These are phyloP conservation scores for Mystacides longicornis DNA, from an alignment of 2,888 invertebrate genomes.

Conservation along the genomic window DNA sequence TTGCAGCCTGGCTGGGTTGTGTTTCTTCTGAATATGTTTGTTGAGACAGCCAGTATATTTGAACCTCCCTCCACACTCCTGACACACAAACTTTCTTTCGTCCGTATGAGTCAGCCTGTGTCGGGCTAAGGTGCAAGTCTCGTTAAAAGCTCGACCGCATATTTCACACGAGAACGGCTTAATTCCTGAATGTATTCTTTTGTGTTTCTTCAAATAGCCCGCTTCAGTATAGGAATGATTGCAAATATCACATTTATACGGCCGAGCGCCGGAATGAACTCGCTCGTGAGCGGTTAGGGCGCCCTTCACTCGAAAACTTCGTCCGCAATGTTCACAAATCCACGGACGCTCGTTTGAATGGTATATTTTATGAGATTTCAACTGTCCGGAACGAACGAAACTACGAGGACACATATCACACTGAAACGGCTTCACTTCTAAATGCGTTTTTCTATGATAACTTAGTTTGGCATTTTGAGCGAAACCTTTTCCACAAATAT, in stretches of 20 bases:
- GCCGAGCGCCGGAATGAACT: slow-evolving; percentile 7
- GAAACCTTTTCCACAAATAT: slow-evolving; percentile 30
- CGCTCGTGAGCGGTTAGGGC: slow-evolving; percentile 5
- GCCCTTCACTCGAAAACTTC: slow-evolving; percentile 2
- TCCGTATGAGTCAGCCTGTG: slow-evolving; percentile 12
- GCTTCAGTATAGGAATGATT: slow-evolving; percentile 9
- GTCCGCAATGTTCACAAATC: slow-evolving; percentile 10
- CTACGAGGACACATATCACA: slow-evolving; percentile 5
- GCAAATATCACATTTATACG: slow-evolving; percentile 13
- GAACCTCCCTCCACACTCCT: slow-evolving; percentile 8
- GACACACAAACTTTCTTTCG: slow-evolving; percentile 8
- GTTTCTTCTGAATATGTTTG: slow-evolving; percentile 10
- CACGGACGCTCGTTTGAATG: slow-evolving; percentile 12
- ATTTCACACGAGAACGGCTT: slow-evolving; percentile 14
- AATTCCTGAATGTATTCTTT: slow-evolving; percentile 10
- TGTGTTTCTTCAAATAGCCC: slow-evolving; percentile 12
- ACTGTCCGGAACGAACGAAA: slow-evolving; percentile 9
- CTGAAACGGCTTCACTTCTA: not conserved
- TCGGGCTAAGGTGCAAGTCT: slow-evolving; percentile 9
- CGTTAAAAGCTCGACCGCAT: slow-evolving; percentile 10
- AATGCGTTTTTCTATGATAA: slow-evolving; percentile 2
- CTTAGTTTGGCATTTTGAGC: not conserved
- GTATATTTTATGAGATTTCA: slow-evolving; percentile 13
- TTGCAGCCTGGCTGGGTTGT: not conserved
- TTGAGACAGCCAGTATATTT: slow-evolving; percentile 11